Evolutionary conservation across 2,113 vertebrate species (phyloP).

Genomic region (Mormyrus lacerda): DNA sequence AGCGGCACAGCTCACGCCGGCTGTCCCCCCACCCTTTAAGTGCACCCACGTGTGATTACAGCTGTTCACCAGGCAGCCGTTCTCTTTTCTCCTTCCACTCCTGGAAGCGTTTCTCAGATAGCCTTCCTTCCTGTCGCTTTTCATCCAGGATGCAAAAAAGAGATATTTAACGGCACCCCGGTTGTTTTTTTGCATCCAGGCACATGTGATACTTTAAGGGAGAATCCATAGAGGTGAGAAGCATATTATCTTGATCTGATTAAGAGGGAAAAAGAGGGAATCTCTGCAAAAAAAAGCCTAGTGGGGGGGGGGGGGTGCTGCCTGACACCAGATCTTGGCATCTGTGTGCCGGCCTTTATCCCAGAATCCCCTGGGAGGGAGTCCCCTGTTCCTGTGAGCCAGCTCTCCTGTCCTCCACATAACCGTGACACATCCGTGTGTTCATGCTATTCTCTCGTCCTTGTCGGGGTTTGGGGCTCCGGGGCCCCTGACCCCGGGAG

Average conservation of each 20-base stretch:
- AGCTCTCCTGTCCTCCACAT: slow-evolving; percentile 50
- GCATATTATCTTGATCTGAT: slow-evolving; percentile 67
- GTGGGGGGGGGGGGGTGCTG: not conserved
- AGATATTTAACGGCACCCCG: slow-evolving; percentile 45
- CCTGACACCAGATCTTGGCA: not conserved
- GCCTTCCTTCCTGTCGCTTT: slow-evolving; percentile 43
- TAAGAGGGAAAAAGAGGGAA: slow-evolving; percentile 42
- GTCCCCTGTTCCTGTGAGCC: slow-evolving; percentile 39
- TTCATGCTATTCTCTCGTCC: slow-evolving; percentile 66
- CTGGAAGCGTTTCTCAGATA: slow-evolving; percentile 32
- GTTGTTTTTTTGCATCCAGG: slow-evolving; percentile 57
- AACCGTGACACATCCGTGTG: slow-evolving; percentile 70
- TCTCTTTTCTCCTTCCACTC: not conserved
- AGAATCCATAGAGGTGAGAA: slow-evolving; percentile 39
- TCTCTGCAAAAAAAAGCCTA: slow-evolving; percentile 28
- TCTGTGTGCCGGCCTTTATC: slow-evolving; percentile 6
- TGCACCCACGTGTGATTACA: not conserved
- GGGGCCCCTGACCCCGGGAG: slow-evolving; percentile 57
- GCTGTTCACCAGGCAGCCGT: slow-evolving; percentile 39
- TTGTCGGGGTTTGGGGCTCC: slow-evolving; percentile 59
- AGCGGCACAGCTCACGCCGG: too few relatives aligned
- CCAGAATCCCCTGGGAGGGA: slow-evolving; percentile 34
- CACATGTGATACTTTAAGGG: slow-evolving; percentile 54
- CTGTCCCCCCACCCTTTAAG: not conserved
- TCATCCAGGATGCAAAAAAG: slow-evolving; percentile 49